Percentiles rank a stretch among this genome's conserved stretches.
Evolutionary conservation across 1,140 invertebrate species (phyloP).

Genomic region (Heliconius hewitsoni): DNA sequence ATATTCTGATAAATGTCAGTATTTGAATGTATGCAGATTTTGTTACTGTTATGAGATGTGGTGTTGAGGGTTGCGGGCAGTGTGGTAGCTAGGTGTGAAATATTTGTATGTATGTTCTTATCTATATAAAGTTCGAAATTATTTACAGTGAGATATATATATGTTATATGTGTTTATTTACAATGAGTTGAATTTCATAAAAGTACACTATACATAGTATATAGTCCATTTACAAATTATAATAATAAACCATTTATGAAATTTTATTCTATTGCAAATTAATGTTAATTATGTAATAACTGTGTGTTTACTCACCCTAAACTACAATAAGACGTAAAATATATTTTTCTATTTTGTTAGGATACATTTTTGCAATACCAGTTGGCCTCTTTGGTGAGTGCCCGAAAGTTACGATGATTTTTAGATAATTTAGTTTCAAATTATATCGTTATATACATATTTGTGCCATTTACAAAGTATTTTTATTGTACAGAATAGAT

Average conservation of each 20-base stretch:
- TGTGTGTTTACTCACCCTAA: background rate
- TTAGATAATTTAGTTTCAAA: slow-evolving; percentile 42
- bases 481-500: slow-evolving; percentile 26
- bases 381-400: slow-evolving; percentile 78
- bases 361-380: slow-evolving; percentile 78
- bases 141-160: background rate
- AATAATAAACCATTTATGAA: slow-evolving; percentile 4
- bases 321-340: slow-evolving; percentile 49
- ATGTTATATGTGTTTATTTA: background rate
- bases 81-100: background rate
- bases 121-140: background rate
- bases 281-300: background rate
- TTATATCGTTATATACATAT: slow-evolving; percentile 26
- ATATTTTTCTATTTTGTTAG: slow-evolving; percentile 75
- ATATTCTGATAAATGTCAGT: background rate
- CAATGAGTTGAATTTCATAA: slow-evolving; percentile 5
- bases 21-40: slow-evolving; percentile 1
- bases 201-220: background rate
- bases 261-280: background rate
- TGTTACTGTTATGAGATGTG: slow-evolving; percentile 5
- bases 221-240: background rate
- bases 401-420: slow-evolving; percentile 40
- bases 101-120: background rate
- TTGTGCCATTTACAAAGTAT: slow-evolving; percentile 41
- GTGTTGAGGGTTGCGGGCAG: slow-evolving; percentile 5